phyloP scores from a whole-genome alignment of 2,888 invertebrate genomes.

The Nasonia oneida region DNA sequence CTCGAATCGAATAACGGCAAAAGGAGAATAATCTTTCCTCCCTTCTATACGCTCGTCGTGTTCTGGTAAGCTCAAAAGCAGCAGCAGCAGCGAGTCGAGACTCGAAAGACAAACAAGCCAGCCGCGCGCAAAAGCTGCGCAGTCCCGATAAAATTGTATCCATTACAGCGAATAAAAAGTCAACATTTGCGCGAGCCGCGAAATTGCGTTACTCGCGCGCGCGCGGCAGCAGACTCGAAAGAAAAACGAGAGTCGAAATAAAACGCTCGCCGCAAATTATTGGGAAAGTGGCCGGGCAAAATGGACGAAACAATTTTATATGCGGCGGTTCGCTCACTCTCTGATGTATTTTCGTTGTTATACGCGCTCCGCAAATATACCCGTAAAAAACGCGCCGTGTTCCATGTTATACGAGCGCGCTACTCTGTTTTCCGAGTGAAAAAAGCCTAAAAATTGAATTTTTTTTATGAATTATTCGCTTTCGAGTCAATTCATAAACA shows the following conservation, averaged over 20 bases:
- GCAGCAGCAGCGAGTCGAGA: background rate
- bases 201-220: conserved; percentile 45
- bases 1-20: background rate
- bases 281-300: conserved; percentile 35
- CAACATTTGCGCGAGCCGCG: conserved; percentile 48
- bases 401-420: background rate
- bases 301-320: background rate
- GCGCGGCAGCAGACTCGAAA: background rate
- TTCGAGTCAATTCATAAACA: background rate
- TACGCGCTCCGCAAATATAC: background rate
- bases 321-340: background rate
- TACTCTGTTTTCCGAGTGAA: background rate
- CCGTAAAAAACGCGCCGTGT: background rate
- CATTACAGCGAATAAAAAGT: conserved; percentile 53
- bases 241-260: conserved; percentile 7
- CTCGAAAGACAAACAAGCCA: conserved; percentile 3
- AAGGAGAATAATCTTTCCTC: background rate
- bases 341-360: conserved; percentile 45
- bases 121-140: background rate
- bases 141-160: conserved; percentile 31
- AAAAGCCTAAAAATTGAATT: background rate
- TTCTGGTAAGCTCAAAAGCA: background rate
- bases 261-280: conserved; percentile 46
- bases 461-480: background rate
- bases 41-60: background rate